Evolutionary conservation across 2,888 invertebrate genomes (phyloP), one percentile per base, ranked within the genome.

Genomic region (Hydropsyche betteni): DNA sequence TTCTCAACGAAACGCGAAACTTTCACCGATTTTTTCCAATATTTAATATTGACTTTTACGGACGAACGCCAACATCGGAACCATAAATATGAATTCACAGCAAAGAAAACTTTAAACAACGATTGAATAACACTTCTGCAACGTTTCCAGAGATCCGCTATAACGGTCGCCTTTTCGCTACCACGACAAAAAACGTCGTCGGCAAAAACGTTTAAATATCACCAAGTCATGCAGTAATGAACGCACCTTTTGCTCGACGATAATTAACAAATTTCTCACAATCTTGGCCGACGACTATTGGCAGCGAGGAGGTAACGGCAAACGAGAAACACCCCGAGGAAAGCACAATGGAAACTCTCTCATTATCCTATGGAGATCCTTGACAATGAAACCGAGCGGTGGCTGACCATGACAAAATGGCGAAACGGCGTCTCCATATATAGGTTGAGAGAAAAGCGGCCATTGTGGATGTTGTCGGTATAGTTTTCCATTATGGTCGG

Each of bases 401-500:
- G 33, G 64, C 69, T 74, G 70, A 64, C 76, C 76, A 61, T 76
- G 44, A 75, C 76, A 69, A 74, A 76, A 76, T 69, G 58, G 58
- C 58, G 24, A 58, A 58, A 58, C 58, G 8, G 58, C 14, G 8
- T 58, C 58, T 5, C 24, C 14, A 5, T 58, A 24, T 10, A 4
- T 70, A 55, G 64, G 36, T 50, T 38, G 64, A 36, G 70, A 74
- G 71, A 74, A 8, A 33, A 61, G 61, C 50, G 55, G 44, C 70
- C 68, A 74, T 76, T 76, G 76, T 76, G 36, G 38, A 58, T 33
- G 50, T 24, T 34, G 33, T 53, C 53, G 52, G 70, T 64, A 8
- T 16, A 69, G 53, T 36, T 24, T 33, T 64, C 34, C 64, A 6
- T 64, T 33, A 24, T 33, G 14, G 12, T 51, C 69, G 36, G 4